A percentile compares a stretch with the other conserved stretches of the same genome.
These are phyloP conservation scores for Salminus brasiliensis DNA, from an alignment of 2,113 vertebrate genomes.

Conservation along the genomic window DNA sequence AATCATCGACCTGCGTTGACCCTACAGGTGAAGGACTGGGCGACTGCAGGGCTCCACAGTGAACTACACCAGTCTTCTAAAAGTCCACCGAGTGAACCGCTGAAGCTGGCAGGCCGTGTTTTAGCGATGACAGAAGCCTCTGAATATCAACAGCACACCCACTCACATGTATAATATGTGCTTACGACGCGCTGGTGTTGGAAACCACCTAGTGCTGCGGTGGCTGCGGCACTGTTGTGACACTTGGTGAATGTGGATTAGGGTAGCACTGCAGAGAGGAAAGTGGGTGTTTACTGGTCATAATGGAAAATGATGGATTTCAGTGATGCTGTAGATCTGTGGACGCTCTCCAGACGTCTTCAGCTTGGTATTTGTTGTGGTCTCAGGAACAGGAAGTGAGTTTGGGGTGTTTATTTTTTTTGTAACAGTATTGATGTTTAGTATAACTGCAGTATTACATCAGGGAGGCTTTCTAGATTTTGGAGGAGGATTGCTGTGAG, in stretches of 20 bases:
- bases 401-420: too few relatives aligned
- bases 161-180: background rate
- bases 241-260: background rate
- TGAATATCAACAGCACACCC: background rate
- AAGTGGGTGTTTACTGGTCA: background rate
- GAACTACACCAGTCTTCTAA: background rate
- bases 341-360: background rate
- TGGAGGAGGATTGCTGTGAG: too few relatives aligned
- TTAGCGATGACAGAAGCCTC: background rate
- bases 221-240: background rate
- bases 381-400: too few relatives aligned
- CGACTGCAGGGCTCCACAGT: too few relatives aligned
- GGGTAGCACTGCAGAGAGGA: background rate
- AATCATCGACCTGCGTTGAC: too few relatives aligned
- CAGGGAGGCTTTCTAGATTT: too few relatives aligned
- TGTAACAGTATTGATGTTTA: too few relatives aligned
- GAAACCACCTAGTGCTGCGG: background rate
- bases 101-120: background rate
- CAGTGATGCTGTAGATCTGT: background rate
- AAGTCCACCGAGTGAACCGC: background rate
- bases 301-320: background rate
- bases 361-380: background rate
- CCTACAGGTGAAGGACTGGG: too few relatives aligned
- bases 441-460: too few relatives aligned
- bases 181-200: background rate